A percentile compares a stretch with the other conserved stretches of the same genome.
phyloP scores from a whole-genome alignment of 1,140 invertebrate genomes.

The Pemphigus obesinymphae region DNA sequence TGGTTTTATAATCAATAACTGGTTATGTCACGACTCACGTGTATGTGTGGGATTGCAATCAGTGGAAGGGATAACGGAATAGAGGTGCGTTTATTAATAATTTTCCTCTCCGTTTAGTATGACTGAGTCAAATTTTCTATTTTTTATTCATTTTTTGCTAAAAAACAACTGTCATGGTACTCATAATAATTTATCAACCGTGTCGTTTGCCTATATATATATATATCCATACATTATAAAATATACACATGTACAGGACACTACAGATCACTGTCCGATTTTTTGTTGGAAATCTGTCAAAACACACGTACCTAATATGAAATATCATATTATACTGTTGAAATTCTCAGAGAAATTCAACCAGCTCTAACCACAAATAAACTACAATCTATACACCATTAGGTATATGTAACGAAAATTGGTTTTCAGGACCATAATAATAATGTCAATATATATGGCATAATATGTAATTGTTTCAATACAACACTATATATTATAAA shows the following conservation, averaged over 20 bases:
- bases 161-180: neutral
- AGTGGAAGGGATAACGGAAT: neutral
- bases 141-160: neutral
- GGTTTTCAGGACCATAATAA: neutral
- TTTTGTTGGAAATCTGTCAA: neutral
- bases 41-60: neutral
- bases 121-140: neutral
- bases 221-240: too few species aligned
- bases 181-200: conserved; percentile 11
- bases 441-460: neutral
- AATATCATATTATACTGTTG: neutral
- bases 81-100: neutral
- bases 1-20: conserved; percentile 37
- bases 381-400: neutral
- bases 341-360: neutral
- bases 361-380: neutral
- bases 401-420: neutral
- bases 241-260: neutral
- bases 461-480: neutral
- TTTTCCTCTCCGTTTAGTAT: conserved; percentile 27
- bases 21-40: neutral
- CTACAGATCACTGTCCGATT: neutral
- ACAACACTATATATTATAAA: too few species aligned
- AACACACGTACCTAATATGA: neutral
- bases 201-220: neutral